These are phyloP conservation scores for Sicus ferrugineus DNA, from an alignment of 2,888 invertebrate genomes.

Conservation along the genomic window DNA sequence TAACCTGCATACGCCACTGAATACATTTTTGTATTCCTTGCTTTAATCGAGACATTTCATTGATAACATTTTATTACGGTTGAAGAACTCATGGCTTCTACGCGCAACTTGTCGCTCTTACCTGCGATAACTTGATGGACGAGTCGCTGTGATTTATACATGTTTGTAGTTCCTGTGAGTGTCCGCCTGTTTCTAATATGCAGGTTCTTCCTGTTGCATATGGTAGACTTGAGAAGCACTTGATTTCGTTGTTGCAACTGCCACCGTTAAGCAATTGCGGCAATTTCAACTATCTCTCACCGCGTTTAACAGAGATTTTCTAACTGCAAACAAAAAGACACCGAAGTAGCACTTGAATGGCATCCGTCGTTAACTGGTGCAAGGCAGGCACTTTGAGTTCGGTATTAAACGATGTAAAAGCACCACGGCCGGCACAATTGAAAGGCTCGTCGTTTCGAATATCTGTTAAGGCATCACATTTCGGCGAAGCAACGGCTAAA, in stretches of 20 bases:
- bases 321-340: too few species aligned
- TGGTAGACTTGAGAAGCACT: background rate
- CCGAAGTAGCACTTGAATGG: background rate
- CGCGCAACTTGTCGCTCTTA: conserved; percentile 39
- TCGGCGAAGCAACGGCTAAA: background rate
- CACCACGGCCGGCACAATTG: background rate
- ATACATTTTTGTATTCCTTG: too few species aligned
- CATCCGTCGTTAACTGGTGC: background rate
- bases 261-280: too few species aligned
- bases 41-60: too few species aligned
- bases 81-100: too few species aligned
- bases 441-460: background rate
- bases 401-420: background rate
- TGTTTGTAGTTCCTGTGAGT: conserved; percentile 36
- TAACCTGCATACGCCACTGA: too few species aligned
- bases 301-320: too few species aligned
- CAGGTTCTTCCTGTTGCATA: background rate
- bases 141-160: conserved; percentile 55
- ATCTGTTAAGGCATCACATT: background rate
- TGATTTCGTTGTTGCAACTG: too few species aligned
- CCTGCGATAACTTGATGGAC: conserved; percentile 52
- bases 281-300: too few species aligned
- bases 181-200: background rate
- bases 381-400: background rate
- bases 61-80: too few species aligned